Evolutionary conservation across 2,888 invertebrate genomes (phyloP).

Genomic region (Boloria euphrosyne): DNA sequence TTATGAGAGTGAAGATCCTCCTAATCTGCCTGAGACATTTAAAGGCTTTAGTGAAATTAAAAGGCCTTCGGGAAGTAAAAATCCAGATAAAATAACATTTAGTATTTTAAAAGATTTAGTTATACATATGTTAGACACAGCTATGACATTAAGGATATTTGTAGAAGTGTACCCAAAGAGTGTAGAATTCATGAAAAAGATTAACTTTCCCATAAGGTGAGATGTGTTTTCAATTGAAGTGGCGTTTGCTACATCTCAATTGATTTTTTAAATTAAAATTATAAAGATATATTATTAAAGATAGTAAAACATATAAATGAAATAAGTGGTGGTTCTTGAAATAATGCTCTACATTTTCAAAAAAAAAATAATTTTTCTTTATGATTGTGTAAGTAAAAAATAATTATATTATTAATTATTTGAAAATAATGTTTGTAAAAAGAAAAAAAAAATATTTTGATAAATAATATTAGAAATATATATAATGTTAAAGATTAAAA

Average conservation of each 20-base stretch:
- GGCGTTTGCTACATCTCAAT: too few relatives aligned
- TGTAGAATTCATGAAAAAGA: conserved; percentile 76
- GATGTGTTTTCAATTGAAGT: conserved; percentile 31
- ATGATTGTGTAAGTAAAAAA: background rate
- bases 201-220: conserved; percentile 83
- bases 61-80: conserved; percentile 55
- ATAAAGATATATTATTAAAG: too few relatives aligned
- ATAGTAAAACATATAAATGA: too few relatives aligned
- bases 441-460: background rate
- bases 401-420: background rate
- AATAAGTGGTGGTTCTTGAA: too few relatives aligned
- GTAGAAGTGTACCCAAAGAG: conserved; percentile 85
- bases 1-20: conserved; percentile 68
- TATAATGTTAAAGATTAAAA: background rate
- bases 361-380: too few relatives aligned
- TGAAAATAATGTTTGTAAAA: background rate
- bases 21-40: conserved; percentile 74
- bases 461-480: too few relatives aligned
- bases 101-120: conserved; percentile 84
- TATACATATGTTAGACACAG: conserved; percentile 86
- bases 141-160: conserved; percentile 86
- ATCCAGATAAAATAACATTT: conserved; percentile 64
- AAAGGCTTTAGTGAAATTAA: conserved; percentile 72
- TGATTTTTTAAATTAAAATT: too few relatives aligned
- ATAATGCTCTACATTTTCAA: too few relatives aligned